Base-by-base conservation (phyloP, 2,888 invertebrate genomes). In the Ligdia adustata region DNA sequence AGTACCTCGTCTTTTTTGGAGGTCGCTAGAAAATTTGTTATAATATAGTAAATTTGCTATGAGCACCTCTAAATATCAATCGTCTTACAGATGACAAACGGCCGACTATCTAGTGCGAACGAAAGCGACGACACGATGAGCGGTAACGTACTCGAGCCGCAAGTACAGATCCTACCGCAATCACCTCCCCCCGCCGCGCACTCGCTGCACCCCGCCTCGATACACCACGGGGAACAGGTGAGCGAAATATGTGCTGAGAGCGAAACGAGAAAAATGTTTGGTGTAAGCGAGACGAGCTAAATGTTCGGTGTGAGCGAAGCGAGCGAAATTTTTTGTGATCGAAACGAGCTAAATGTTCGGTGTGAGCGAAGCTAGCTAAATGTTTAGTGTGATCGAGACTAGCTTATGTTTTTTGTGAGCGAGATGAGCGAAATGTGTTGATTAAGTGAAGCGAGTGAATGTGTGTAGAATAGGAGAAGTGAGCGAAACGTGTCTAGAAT, bases 71-170 rank as follows among this genome's bases (percentile, higher is more conserved):
- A n/a, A n/a, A n/a, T n/a, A n/a, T n/a, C n/a, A n/a, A n/a, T n/a
- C n/a, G n/a, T n/a, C n/a, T n/a, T n/a, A n/a, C 76, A 91, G 91
- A 91, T 91, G 91, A 87, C 89, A 52, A 91, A 88, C 81, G 90
- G 90, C 48, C 88, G 90, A 70, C 73, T 88, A 48, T 89, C 89
- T 45, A 82, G 82, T 62, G 85, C 90, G 81, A 89, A 88, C 83
- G 88, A 88, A 74, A 88, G 87, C 75, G 88, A 88, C 78, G 90
- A 88, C 67, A 82, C 90, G 68, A n/a, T n/a, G n/a, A 84, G 82
- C 72, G 77, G 83, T 28, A 91, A 91, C 69, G 85, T 89, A 37
- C 79, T 90, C 24, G 88, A 90, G 44, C 90, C 88, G 52, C 88
- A 89, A 24, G 87, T 89, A 7, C 82, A 83, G 52, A 88, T 89